These are phyloP conservation scores for Lethocerus indicus DNA, from an alignment of 1,140 invertebrate species.

Conservation along the genomic window DNA sequence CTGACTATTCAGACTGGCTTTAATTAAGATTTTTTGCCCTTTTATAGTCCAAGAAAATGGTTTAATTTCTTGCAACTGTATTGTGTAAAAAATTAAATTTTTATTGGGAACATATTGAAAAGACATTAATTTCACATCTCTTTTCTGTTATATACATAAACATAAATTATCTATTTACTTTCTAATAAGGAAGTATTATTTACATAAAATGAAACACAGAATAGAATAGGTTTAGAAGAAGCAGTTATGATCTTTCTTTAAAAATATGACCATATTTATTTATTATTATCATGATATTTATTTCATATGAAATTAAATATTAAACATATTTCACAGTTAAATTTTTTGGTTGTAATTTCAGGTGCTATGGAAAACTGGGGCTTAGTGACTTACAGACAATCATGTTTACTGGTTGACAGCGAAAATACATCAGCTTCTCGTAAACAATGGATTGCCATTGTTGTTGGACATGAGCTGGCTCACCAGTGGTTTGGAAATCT, in stretches of 20 bases:
- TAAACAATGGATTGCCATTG: slow-evolving; percentile 74
- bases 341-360: slow-evolving; percentile 12
- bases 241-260: too few relatives aligned
- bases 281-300: background rate
- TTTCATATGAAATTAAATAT: background rate
- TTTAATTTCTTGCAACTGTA: too few relatives aligned
- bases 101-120: background rate
- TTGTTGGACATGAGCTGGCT: slow-evolving; percentile 75
- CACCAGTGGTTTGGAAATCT: slow-evolving; percentile 84
- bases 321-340: background rate
- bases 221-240: too few relatives aligned
- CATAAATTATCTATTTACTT: background rate
- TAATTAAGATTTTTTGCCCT: too few relatives aligned
- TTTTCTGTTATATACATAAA: background rate
- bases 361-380: slow-evolving; percentile 98
- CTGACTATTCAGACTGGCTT: too few relatives aligned
- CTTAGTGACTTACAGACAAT: slow-evolving; percentile 64
- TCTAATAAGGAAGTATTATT: background rate
- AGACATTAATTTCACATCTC: background rate
- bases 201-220: background rate
- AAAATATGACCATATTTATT: too few relatives aligned
- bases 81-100: too few relatives aligned
- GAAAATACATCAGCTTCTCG: slow-evolving; percentile 64
- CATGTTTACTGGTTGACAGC: slow-evolving; percentile 65
- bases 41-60: too few relatives aligned